Conservation (phyloP, 2,888 invertebrate genomes). For the Nephrotoma appendiculata region DNA sequence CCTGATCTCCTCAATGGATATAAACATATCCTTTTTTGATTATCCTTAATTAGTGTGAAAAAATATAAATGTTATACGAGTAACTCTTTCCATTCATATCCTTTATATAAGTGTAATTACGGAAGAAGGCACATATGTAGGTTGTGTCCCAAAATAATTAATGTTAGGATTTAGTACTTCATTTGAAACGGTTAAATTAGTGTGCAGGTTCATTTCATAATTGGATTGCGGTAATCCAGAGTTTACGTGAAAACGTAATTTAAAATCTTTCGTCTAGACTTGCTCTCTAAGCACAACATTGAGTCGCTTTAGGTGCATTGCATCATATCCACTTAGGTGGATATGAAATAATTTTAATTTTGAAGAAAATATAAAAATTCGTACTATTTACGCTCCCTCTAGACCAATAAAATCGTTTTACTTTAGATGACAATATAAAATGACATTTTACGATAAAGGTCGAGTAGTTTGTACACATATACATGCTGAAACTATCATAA, state of each 20-base stretch:
- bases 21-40: background rate
- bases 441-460: too few relatives aligned
- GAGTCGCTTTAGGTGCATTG: background rate
- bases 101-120: background rate
- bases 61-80: background rate
- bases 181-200: too few relatives aligned
- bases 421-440: too few relatives aligned
- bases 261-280: background rate
- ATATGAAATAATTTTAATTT: background rate
- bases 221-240: too few relatives aligned
- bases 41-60: background rate
- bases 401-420: background rate
- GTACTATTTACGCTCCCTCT: background rate
- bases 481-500: too few relatives aligned
- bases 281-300: background rate
- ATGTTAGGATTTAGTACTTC: background rate
- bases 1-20: background rate
- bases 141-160: too few relatives aligned
- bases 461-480: too few relatives aligned
- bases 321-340: too few relatives aligned
- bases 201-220: too few relatives aligned
- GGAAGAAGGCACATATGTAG: too few relatives aligned
- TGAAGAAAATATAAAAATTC: background rate
- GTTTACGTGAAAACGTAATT: too few relatives aligned
- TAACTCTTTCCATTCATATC: background rate